Conservation (phyloP, 2,888 invertebrate genomes). For the Yponomeuta malinellus region DNA sequence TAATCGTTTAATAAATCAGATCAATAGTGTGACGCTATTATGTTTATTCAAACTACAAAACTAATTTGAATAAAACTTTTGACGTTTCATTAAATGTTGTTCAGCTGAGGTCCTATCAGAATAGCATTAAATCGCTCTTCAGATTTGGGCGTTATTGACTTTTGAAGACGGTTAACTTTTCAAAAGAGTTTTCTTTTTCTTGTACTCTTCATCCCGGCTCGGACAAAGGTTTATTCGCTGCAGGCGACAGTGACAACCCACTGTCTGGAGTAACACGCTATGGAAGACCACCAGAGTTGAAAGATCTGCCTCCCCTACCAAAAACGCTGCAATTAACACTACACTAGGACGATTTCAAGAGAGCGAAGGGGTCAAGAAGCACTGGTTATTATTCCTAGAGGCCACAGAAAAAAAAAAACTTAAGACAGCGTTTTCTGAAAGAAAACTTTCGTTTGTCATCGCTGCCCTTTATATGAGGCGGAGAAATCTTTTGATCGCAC, state of each 20-base stretch:
- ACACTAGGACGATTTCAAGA: constrained; percentile 10
- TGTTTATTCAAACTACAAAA: no score
- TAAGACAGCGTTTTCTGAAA: constrained; percentile 4
- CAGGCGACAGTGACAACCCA: constrained; percentile 41
- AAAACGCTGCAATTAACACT: constrained; percentile 25
- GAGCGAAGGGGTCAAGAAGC: constrained; percentile 16
- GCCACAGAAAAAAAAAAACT: constrained; percentile 5
- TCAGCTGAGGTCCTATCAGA: no score
- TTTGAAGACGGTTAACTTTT: neutral
- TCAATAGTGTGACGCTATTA: no score
- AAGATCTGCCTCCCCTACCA: constrained; percentile 29
- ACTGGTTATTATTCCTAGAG: constrained; percentile 7
- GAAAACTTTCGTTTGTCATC: constrained; percentile 9
- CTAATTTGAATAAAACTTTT: no score
- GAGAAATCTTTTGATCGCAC: neutral
- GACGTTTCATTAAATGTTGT: no score
- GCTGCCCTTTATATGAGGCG: constrained; percentile 2
- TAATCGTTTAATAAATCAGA: no score
- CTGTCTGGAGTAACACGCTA: constrained; percentile 45
- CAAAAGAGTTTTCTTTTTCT: neutral
- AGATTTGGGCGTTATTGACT: neutral
- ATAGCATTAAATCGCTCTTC: neutral
- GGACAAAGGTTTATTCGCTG: constrained; percentile 53
- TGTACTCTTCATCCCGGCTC: constrained; percentile 26
- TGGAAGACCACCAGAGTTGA: constrained; percentile 38